Conservation (phyloP, 2,797 vertebrate species). For the Vespertilio murinus region DNA sequence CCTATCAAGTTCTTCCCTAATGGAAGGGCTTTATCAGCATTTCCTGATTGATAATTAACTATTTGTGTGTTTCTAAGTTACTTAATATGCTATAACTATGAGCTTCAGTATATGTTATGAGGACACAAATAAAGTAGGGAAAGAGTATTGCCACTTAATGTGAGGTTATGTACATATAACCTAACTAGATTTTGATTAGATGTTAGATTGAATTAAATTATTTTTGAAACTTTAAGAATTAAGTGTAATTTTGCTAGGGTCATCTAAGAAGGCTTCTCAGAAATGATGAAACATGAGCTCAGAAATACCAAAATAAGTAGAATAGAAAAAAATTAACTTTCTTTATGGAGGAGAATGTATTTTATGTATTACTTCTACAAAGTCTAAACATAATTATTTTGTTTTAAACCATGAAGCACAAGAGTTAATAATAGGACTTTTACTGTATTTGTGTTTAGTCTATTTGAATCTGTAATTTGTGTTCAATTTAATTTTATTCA, state of each 20-base stretch:
- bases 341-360: background rate
- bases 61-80: background rate
- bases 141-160: background rate
- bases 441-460: background rate
- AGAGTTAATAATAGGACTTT: background rate
- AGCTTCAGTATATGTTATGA: background rate
- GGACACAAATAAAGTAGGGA: background rate
- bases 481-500: conserved; percentile 15
- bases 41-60: background rate
- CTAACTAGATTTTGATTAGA: background rate
- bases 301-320: background rate
- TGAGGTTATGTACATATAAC: background rate
- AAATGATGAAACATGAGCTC: background rate
- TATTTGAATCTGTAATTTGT: background rate
- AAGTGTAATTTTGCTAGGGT: background rate
- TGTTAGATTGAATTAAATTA: background rate
- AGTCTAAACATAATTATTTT: conserved; percentile 12
- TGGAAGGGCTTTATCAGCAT: background rate
- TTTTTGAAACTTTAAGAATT: conserved; percentile 39
- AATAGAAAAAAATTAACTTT: background rate
- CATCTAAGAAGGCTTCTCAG: background rate
- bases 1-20: background rate
- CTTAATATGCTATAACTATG: background rate
- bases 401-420: background rate
- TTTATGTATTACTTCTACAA: background rate